Evolutionary conservation across 1,140 invertebrate species (phyloP).

Genomic region (Drosophila lacteicornis): DNA sequence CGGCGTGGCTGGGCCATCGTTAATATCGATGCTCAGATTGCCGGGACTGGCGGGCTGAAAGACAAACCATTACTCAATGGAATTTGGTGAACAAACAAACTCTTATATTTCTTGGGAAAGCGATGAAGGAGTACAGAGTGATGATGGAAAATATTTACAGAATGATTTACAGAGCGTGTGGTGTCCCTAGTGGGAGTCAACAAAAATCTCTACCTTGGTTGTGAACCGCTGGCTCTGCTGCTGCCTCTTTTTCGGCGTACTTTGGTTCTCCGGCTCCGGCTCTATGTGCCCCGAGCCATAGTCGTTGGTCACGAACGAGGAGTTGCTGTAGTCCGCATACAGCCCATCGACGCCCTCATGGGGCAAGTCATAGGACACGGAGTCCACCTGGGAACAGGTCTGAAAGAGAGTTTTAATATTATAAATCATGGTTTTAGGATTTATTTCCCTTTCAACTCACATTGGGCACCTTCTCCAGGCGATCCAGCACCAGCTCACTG

Average conservation of each 20-base stretch:
- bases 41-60: constrained; percentile 52
- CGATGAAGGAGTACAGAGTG: constrained; percentile 30
- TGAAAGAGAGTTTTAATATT: too few species aligned
- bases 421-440: too few species aligned
- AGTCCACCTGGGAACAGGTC: constrained; percentile 41
- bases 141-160: constrained; percentile 27
- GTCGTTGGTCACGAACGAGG: constrained; percentile 29
- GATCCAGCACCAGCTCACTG: constrained; percentile 69
- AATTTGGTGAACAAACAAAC: constrained; percentile 29
- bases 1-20: constrained; percentile 35
- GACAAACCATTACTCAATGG: constrained; percentile 40
- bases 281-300: constrained; percentile 65
- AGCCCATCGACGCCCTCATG: constrained; percentile 34
- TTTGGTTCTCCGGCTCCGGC: constrained; percentile 69
- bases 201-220: constrained; percentile 84
- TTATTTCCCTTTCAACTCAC: constrained; percentile 31
- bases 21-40: constrained; percentile 63
- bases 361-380: constrained; percentile 77
- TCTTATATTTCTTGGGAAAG: constrained; percentile 50
- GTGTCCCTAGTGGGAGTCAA: constrained; percentile 72
- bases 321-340: constrained; percentile 46
- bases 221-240: constrained; percentile 60
- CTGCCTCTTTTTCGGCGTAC: constrained; percentile 72
- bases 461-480: constrained; percentile 72
- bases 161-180: constrained; percentile 2